A percentile compares a stretch with the other conserved stretches of the same genome.
Conservation (phyloP, 2,888 invertebrate species). For the Homarus gammarus region DNA sequence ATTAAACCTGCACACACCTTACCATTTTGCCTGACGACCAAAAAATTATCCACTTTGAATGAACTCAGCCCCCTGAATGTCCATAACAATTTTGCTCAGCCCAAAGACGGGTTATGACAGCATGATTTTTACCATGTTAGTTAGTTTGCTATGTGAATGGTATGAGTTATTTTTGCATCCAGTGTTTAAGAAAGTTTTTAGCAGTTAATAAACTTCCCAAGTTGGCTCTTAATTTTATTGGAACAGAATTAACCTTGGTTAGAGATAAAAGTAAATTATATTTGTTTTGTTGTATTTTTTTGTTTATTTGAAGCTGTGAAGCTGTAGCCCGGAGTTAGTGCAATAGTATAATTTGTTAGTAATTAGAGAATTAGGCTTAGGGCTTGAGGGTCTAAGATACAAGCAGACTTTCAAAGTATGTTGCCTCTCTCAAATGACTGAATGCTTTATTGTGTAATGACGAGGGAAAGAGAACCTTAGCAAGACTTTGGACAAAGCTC, state of each 20-base stretch:
- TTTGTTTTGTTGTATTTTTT: slow-evolving; percentile 37
- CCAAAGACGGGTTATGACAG: slow-evolving; percentile 43
- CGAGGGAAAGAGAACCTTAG: slow-evolving; percentile 40
- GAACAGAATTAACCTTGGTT: slow-evolving; percentile 29
- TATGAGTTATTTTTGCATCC: slow-evolving; percentile 56
- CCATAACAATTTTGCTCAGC: slow-evolving; percentile 41
- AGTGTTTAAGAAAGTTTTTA: slow-evolving; percentile 24
- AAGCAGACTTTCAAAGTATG: slow-evolving; percentile 40
- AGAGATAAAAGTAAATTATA: slow-evolving; percentile 9
- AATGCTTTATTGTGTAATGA: slow-evolving; percentile 35
- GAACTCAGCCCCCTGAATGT: slow-evolving; percentile 37
- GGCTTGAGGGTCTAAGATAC: slow-evolving; percentile 54
- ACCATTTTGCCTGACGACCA: slow-evolving; percentile 22
- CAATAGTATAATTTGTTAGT: slow-evolving; percentile 9
- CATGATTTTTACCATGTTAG: slow-evolving; percentile 30
- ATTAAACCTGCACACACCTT: slow-evolving; percentile 22
- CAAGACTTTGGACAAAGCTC: slow-evolving; percentile 42
- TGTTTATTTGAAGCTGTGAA: slow-evolving; percentile 11
- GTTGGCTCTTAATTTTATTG: slow-evolving; percentile 17
- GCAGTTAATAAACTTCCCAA: slow-evolving; percentile 28
- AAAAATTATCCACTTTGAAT: slow-evolving; percentile 32
- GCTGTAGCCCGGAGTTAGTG: slow-evolving; percentile 50
- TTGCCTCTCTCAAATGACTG: not conserved
- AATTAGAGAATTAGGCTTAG: slow-evolving; percentile 47
- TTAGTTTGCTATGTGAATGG: slow-evolving; percentile 53